Percentiles rank a stretch among this genome's conserved stretches.
Evolutionary conservation across 1,140 invertebrate genomes (phyloP).

Genomic region (Cyclina sinensis): DNA sequence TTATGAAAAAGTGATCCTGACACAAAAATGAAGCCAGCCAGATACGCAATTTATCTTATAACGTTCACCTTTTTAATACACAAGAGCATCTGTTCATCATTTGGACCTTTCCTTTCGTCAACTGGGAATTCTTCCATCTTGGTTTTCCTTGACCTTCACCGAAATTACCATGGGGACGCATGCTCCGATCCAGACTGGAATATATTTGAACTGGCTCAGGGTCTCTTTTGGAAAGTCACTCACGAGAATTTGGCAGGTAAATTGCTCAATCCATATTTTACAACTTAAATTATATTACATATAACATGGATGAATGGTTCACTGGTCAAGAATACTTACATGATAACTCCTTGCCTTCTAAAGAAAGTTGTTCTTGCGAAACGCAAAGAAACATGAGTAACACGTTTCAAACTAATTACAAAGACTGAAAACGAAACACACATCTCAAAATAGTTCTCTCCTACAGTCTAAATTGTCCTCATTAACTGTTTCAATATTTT

Average conservation of each 20-base stretch:
- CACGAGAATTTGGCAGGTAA: constrained; percentile 22
- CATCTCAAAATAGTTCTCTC: no score
- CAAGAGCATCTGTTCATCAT: background rate
- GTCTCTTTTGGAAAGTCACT: background rate
- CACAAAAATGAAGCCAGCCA: background rate
- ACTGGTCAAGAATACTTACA: no score
- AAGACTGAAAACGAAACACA: no score
- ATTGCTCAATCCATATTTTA: background rate
- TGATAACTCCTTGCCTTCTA: no score
- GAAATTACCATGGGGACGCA: background rate
- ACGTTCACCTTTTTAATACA: background rate
- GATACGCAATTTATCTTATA: background rate
- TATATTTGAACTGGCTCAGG: constrained; percentile 13
- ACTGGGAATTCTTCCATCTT: constrained; percentile 14
- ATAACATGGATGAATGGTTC: no score
- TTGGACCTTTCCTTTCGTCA: constrained; percentile 32
- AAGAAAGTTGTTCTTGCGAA: no score
- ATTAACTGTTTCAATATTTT: no score
- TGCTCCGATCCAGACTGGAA: constrained; percentile 22
- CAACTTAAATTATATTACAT: no score
- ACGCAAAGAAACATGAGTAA: no score
- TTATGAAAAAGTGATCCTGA: background rate
- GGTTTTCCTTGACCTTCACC: constrained; percentile 45
- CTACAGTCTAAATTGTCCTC: no score
- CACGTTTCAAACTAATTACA: no score